Evolutionary conservation across 92 coral and sea anemone species (phyloP), one percentile per base, ranked within the genome.

Genomic region (Paragorgia papillata): DNA sequence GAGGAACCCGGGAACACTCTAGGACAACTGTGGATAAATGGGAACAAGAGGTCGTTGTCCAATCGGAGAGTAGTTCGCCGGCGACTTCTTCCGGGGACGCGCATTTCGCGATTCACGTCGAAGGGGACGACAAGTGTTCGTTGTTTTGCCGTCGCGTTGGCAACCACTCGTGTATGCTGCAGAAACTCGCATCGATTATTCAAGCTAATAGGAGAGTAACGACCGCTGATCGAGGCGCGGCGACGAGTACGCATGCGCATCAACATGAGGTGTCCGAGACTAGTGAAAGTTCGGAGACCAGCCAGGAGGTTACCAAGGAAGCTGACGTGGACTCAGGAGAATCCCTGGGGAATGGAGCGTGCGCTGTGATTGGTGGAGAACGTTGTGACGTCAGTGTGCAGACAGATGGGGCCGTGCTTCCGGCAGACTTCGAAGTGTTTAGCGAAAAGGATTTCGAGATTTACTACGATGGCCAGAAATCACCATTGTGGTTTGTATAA

Each of bases 371-470:
- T 63, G 77, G 48, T 64, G 74, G 48, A 63, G 84, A 84, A 22
- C 65, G 62, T 51, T 33, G 76, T 55, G 61, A 76, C 55, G 84
- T 71, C 57, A 71, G 82, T 58, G 84, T 82, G 15, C 82, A 79
- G 66, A 73, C 80, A 19, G 88, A 79, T 15, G 80, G 82, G 20
- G 58, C 48, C 17, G 31, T 69, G 25, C 62, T 57, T 22, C 62
- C 74, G 25, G 6, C 80, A 3, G 78, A 71, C 41, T 71, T 71
- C 20, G 78, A 71, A 54, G 64, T 54, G 30, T 71, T 71, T 64
- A 71, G 53, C 34, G 64, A 51, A 34, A 71, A 71, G 20, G 78
- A 71, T 55, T 71, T 71, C 33, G 78, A 71, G 51, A 71, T 71
- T 53, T 71, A 71, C 78, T 71, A 71, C 64, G 63, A 71, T 7